A percentile compares a stretch with the other conserved stretches of the same genome.
Evolutionary conservation across 2,888 invertebrate genomes (phyloP).

Genomic region (Idaea biselata): DNA sequence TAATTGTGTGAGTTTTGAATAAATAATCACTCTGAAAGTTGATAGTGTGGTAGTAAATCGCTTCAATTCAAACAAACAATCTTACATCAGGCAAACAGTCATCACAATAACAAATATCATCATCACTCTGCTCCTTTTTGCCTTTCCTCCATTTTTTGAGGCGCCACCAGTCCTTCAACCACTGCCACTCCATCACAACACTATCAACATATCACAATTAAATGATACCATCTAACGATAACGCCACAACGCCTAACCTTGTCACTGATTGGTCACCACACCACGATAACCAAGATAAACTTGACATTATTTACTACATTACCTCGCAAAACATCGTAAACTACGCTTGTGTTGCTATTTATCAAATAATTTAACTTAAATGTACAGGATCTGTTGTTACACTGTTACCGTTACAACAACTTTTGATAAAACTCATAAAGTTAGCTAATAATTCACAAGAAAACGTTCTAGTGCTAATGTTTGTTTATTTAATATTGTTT

Average conservation of each 20-base stretch:
- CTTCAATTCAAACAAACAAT: slow-evolving; percentile 14
- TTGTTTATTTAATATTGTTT: slow-evolving; percentile 26
- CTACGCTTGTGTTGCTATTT: slow-evolving; percentile 49
- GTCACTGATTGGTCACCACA: slow-evolving; percentile 58
- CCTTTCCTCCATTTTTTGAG: slow-evolving; percentile 84
- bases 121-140: slow-evolving; percentile 76
- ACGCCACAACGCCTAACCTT: slow-evolving; percentile 43
- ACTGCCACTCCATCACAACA: slow-evolving; percentile 87
- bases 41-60: not conserved
- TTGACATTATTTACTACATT: slow-evolving; percentile 71
- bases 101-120: slow-evolving; percentile 89
- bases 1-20: not conserved
- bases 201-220: slow-evolving; percentile 47
- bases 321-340: slow-evolving; percentile 74
- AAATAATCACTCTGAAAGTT: slow-evolving; percentile 9
- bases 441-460: slow-evolving; percentile 2
- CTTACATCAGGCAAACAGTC: slow-evolving; percentile 84
- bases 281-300: slow-evolving; percentile 71
- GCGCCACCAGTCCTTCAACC: slow-evolving; percentile 91
- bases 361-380: slow-evolving; percentile 2
- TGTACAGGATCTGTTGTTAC: slow-evolving; percentile 4
- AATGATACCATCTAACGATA: slow-evolving; percentile 45
- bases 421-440: not conserved
- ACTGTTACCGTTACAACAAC: not conserved
- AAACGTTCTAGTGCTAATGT: slow-evolving; percentile 11